A percentile compares a stretch with the other conserved stretches of the same genome.
Conservation (phyloP, 2,113 vertebrate species). For the Boleophthalmus pectinirostris region DNA sequence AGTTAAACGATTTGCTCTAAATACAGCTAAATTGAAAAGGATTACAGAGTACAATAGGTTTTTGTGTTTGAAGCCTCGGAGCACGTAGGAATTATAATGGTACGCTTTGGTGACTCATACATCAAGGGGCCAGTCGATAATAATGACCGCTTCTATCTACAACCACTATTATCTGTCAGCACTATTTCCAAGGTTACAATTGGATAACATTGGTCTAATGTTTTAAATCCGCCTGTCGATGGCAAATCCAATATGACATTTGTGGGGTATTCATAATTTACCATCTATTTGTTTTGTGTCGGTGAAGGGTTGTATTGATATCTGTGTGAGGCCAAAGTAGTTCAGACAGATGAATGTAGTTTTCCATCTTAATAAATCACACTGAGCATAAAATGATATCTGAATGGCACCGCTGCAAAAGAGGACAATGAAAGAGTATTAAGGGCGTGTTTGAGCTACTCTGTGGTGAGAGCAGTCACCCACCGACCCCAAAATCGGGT, state of each 20-base stretch:
- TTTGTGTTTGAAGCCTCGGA: not conserved
- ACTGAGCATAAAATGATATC: not conserved
- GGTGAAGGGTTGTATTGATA: not conserved
- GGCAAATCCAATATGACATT: conserved; percentile 1
- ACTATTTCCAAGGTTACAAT: conserved; percentile 39
- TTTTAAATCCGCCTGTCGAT: conserved; percentile 11
- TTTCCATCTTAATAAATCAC: not conserved
- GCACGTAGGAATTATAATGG: not conserved
- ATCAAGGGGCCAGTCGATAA: conserved; percentile 27
- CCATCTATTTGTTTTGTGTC: not conserved
- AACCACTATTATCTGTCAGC: conserved; percentile 39
- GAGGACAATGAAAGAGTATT: not conserved
- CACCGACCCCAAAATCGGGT: not conserved
- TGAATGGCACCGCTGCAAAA: not conserved
- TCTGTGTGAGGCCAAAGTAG: not conserved
- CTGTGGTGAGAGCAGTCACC: too few species aligned
- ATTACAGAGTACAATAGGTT: conserved; percentile 8
- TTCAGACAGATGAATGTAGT: not conserved
- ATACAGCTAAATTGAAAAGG: conserved; percentile 32
- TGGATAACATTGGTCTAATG: conserved; percentile 16
- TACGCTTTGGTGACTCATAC: conserved; percentile 3
- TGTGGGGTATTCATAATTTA: not conserved
- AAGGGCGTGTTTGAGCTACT: too few species aligned
- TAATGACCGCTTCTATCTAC: conserved; percentile 18
- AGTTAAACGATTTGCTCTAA: not conserved